These are phyloP conservation scores for Pseudanteris insignis DNA, from an alignment of 2,888 invertebrate species.

Conservation along the genomic window DNA sequence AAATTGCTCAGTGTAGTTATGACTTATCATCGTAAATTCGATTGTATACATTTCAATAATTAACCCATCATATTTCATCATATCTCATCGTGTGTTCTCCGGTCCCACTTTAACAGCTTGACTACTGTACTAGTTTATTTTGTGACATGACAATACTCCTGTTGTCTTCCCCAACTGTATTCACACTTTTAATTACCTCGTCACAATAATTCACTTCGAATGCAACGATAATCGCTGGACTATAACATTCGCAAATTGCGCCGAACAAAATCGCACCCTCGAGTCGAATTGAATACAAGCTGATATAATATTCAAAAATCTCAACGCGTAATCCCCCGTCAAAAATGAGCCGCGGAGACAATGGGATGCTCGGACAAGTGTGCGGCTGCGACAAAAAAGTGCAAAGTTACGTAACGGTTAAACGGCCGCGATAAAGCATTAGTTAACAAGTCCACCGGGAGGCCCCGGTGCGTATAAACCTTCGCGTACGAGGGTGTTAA, in stretches of 20 bases:
- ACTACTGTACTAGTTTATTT: no score
- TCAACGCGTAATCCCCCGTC: slow-evolving; percentile 8
- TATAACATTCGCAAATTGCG: slow-evolving; percentile 18
- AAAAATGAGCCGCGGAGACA: slow-evolving; percentile 23
- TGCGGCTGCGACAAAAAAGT: slow-evolving; percentile 10
- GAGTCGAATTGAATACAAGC: slow-evolving; percentile 21
- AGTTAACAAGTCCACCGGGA: slow-evolving; percentile 52
- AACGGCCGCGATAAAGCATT: slow-evolving; percentile 46
- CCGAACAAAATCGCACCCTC: slow-evolving; percentile 27
- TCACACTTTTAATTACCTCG: slow-evolving; percentile 21
- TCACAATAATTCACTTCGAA: slow-evolving; percentile 19
- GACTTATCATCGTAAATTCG: no score
- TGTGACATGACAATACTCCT: no score
- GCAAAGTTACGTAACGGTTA: slow-evolving; percentile 24
- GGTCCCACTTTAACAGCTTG: no score
- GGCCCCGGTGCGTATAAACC: slow-evolving; percentile 37
- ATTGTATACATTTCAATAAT: no score
- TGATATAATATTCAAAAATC: slow-evolving; percentile 20
- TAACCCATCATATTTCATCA: no score
- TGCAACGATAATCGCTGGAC: slow-evolving; percentile 5
- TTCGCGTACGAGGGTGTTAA: slow-evolving; percentile 51
- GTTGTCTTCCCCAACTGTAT: no score
- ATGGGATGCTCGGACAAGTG: slow-evolving; percentile 30
- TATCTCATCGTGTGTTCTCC: no score
- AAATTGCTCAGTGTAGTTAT: no score